A percentile compares a stretch with the other conserved stretches of the same genome.
Conservation (phyloP, 2,113 vertebrate species). For the Acrocephalus arundinaceus region DNA sequence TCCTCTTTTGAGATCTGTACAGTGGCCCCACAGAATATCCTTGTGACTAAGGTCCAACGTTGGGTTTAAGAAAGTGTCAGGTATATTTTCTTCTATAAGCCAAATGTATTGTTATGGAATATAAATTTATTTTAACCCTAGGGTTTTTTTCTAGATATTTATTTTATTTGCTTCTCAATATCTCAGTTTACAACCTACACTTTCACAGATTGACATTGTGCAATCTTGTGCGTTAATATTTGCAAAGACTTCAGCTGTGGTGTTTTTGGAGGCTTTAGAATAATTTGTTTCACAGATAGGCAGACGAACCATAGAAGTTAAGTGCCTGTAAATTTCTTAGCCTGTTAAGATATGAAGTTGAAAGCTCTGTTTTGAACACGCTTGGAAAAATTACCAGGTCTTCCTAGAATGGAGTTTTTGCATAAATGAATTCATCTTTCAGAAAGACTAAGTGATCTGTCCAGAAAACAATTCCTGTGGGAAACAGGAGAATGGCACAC, state of each 20-base stretch:
- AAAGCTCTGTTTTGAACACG: not conserved
- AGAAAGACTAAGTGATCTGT: not conserved
- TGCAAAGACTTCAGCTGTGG: not conserved
- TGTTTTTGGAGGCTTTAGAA: not conserved
- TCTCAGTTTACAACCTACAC: not conserved
- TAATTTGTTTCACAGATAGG: not conserved
- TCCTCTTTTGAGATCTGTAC: not conserved
- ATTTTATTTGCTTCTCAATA: not conserved
- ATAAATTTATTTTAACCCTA: not conserved
- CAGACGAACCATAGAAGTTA: not conserved
- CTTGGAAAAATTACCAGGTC: not conserved
- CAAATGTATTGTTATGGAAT: not conserved
- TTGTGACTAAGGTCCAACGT: not conserved
- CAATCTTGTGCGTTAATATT: not conserved
- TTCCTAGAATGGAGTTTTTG: not conserved
- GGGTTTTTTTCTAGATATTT: not conserved
- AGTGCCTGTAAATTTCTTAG: not conserved
- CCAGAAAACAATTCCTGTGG: not conserved
- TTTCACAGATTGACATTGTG: not conserved
- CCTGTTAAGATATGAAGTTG: not conserved
- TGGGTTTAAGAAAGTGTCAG: not conserved
- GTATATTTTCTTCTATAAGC: not conserved
- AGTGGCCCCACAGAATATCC: not conserved
- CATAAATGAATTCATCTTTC: not conserved
- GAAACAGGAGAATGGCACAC: not conserved